Percentiles rank a stretch among this genome's conserved stretches.
These are phyloP conservation scores for Neodon shergylaensis DNA, from an alignment of 2,113 vertebrate species.

Conservation along the genomic window DNA sequence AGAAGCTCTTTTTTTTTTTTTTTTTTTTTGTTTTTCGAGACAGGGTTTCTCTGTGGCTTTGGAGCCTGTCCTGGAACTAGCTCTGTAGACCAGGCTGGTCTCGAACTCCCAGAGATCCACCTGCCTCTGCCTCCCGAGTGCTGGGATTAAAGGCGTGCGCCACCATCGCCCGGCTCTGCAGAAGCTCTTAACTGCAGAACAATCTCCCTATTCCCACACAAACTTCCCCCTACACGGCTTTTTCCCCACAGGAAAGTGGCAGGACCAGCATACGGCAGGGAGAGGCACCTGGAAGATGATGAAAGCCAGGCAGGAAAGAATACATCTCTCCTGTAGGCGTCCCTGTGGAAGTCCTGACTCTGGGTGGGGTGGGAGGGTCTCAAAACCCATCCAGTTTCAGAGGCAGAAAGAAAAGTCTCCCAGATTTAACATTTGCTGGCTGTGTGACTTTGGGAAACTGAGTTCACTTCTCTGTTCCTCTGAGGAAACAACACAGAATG, in stretches of 20 bases:
- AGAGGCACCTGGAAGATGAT: constrained; percentile 66
- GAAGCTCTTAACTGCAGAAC: not conserved
- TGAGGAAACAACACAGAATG: fast-evolving
- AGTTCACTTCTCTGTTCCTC: not conserved
- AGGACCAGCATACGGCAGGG: not conserved
- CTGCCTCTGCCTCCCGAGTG: too few species aligned
- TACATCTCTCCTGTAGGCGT: not conserved
- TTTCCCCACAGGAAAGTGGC: not conserved
- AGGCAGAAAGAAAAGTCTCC: not conserved
- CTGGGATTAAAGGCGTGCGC: too few species aligned
- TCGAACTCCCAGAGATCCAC: too few species aligned
- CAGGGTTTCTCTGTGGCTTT: too few species aligned
- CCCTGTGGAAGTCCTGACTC: not conserved
- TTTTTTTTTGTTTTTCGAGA: too few species aligned
- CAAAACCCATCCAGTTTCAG: not conserved
- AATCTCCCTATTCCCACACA: not conserved
- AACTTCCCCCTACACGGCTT: not conserved
- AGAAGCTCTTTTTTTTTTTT: not conserved
- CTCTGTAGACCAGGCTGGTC: too few species aligned
- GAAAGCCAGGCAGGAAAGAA: constrained; percentile 54
- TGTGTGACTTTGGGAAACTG: not conserved
- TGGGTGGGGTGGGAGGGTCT: not conserved
- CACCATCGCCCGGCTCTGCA: too few species aligned
- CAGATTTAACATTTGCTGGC: not conserved
- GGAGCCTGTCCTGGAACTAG: too few species aligned